These are phyloP conservation scores for Clamator glandarius DNA, from an alignment of 2,797 vertebrate species.

Conservation along the genomic window DNA sequence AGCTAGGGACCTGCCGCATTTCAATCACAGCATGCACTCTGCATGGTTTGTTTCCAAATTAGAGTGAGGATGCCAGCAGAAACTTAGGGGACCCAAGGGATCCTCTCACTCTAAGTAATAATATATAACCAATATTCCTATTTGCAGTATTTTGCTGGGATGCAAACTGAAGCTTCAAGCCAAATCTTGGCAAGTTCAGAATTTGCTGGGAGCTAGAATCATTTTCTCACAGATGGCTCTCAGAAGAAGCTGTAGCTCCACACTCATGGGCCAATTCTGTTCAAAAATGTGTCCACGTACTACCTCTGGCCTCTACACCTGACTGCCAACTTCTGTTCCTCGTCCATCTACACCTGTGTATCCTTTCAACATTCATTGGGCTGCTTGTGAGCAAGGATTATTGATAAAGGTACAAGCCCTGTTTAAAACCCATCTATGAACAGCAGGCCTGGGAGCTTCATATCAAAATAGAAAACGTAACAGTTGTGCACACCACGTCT, in stretches of 20 bases:
- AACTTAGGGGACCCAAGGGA: neutral
- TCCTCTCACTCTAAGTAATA: neutral
- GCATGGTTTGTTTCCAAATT: neutral
- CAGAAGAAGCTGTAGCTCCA: neutral
- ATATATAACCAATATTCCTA: neutral
- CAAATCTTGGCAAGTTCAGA: neutral
- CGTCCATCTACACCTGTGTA: neutral
- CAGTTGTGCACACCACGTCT: neutral
- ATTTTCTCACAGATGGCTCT: constrained; percentile 9
- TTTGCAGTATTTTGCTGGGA: neutral
- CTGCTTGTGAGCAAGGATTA: neutral
- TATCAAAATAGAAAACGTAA: neutral
- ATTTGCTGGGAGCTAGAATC: neutral
- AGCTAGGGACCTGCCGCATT: neutral
- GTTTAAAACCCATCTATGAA: neutral
- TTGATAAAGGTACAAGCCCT: neutral
- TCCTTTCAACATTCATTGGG: neutral
- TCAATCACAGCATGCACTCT: neutral
- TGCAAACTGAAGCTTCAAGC: neutral
- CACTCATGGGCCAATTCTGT: neutral
- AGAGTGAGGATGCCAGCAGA: neutral
- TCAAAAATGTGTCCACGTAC: neutral
- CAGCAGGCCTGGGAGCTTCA: neutral
- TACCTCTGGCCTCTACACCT: neutral
- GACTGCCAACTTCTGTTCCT: neutral